Base-by-base conservation (phyloP, 2,113 vertebrate genomes). In the Caretta caretta region DNA sequence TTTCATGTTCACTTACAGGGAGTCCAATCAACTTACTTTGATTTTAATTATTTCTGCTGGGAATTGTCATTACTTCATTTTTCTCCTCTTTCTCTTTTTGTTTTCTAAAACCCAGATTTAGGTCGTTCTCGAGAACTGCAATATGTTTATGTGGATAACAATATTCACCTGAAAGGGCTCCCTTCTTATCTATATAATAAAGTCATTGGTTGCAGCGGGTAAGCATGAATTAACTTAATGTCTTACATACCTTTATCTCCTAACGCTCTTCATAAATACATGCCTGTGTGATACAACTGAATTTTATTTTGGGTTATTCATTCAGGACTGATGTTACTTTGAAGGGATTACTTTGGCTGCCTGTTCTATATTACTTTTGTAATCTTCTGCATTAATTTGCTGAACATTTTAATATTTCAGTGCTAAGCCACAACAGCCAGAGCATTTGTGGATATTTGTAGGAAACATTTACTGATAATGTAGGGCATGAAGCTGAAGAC, bases 161-260 rank as follows among this genome's bases (percentile, higher is more conserved):
- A 98, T 76, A 90, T 98, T 97, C 98, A 99, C 97, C 98, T 98
- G 97, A 99, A 98, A 96, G 99, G 99, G 96, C 97, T 98, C 88
- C 99, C 98, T 3, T 99, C 99, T 51, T 98, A 98, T 56, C 98
- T 99, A 72, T 99, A 99, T 90, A 99, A 99, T 96, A 99, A 99
- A 98, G 99, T 99, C 96, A 99, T 99, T 86, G 99, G 99, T 93
- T 99, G 99, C 97, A 99, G 98, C 95, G 99, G 99, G 99, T 98
- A 98, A 97, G 98, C 97, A 90, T 95, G 85, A 97, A 87, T 94
- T 80, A 82, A 93, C 81, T 93, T 88, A 51, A 76, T 80, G 2
- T 86, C 42, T 86, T 29, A 20, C 76, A 59, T 88, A 69, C 31
- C 20, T n/a, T 50, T 84, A 81, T 54, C 54, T 83, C 84, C 49